These are phyloP conservation scores for Temnothorax rugatulus DNA, from an alignment of 2,888 invertebrate genomes.

Conservation along the genomic window DNA sequence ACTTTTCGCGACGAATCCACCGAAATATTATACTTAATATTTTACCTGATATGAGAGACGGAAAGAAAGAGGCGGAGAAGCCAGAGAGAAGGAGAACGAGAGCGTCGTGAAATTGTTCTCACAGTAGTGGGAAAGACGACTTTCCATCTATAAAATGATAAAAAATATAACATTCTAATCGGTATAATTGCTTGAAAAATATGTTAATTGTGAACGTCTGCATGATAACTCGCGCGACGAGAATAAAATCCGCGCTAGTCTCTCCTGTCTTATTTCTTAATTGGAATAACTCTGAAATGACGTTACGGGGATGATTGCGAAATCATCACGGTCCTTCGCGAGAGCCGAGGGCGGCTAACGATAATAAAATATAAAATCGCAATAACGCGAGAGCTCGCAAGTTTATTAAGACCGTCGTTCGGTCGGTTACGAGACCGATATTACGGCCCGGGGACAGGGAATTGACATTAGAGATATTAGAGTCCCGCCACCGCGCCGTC, in stretches of 20 bases:
- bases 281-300: constrained; percentile 11
- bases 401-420: constrained; percentile 49
- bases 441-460: constrained; percentile 43
- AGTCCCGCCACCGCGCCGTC: constrained; percentile 16
- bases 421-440: constrained; percentile 44
- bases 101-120: background rate
- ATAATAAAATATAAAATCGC: constrained; percentile 52
- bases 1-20: constrained; percentile 29
- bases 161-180: background rate
- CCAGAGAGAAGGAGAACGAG: background rate
- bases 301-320: constrained; percentile 9
- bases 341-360: background rate
- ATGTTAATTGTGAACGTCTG: background rate
- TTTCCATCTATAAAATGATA: background rate
- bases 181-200: background rate
- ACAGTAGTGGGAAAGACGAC: background rate
- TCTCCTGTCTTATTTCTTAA: background rate
- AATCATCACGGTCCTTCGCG: background rate
- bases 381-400: constrained; percentile 40
- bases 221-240: background rate
- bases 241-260: background rate
- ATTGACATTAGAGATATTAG: constrained; percentile 53
- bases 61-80: background rate
- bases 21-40: constrained; percentile 12
- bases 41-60: too few species aligned